Conservation (phyloP, 2,888 invertebrate genomes). For the Dicyrtomina minuta region DNA sequence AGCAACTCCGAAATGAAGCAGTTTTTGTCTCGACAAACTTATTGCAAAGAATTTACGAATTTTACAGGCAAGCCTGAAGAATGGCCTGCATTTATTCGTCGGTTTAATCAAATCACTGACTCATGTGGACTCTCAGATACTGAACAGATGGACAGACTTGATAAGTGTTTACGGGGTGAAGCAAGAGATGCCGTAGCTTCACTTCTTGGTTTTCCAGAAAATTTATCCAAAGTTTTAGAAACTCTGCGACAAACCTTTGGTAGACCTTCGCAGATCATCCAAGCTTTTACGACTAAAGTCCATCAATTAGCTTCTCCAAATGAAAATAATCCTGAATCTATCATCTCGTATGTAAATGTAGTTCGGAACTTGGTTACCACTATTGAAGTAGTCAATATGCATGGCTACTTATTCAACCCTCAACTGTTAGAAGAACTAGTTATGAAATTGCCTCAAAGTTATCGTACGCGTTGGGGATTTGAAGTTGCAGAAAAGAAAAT, state of each 20-base stretch:
- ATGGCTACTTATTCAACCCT: conserved; percentile 10
- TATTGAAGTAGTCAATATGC: too few species aligned
- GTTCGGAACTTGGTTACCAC: conserved; percentile 17
- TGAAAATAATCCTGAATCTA: not conserved
- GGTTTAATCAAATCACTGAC: conserved; percentile 15
- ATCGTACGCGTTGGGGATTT: too few species aligned
- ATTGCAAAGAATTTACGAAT: conserved; percentile 15
- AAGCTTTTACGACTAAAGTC: conserved; percentile 12
- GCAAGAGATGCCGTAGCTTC: conserved; percentile 28
- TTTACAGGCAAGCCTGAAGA: conserved; percentile 34
- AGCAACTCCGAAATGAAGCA: too few species aligned
- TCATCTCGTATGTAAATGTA: not conserved
- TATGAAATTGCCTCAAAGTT: not conserved
- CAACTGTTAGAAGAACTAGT: not conserved
- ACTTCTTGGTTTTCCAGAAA: conserved; percentile 25
- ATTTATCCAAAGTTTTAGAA: conserved; percentile 20
- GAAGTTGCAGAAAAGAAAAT: too few species aligned
- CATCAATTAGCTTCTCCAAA: not conserved
- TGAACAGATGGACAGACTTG: conserved; percentile 31
- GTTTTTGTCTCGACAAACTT: conserved; percentile 15
- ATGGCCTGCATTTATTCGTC: conserved; percentile 31
- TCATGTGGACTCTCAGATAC: conserved; percentile 19
- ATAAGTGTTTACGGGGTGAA: conserved; percentile 32
- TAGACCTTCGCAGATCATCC: conserved; percentile 27
- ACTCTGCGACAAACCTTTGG: conserved; percentile 31